These are phyloP conservation scores for Glaucopsyche alexis DNA, from an alignment of 2,888 invertebrate species.

Conservation along the genomic window DNA sequence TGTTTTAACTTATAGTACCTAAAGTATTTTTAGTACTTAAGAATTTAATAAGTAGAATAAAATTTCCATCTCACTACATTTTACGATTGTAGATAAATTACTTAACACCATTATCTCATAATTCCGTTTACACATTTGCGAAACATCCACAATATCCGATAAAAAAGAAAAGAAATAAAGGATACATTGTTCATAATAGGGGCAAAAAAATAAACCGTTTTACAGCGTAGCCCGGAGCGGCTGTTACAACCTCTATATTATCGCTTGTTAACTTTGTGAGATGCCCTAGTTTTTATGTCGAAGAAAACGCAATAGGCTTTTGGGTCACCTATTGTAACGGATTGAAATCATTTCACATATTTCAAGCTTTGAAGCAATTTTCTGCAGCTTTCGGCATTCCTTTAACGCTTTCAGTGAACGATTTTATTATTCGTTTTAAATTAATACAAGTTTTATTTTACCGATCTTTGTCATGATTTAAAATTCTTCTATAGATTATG, in stretches of 20 bases:
- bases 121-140: constrained; percentile 2
- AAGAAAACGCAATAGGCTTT: constrained; percentile 30
- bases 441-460: too few relatives aligned
- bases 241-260: constrained; percentile 35
- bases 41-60: too few relatives aligned
- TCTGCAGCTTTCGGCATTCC: not conserved
- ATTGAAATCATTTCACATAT: constrained; percentile 24
- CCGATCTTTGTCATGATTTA: not conserved
- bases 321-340: constrained; percentile 29
- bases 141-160: constrained; percentile 52
- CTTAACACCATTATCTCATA: not conserved
- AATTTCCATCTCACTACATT: too few relatives aligned
- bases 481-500: too few relatives aligned
- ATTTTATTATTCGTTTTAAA: too few relatives aligned
- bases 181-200: constrained; percentile 57
- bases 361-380: constrained; percentile 8
- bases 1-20: too few relatives aligned
- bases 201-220: constrained; percentile 56
- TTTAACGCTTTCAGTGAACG: not conserved
- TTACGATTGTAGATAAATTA: not conserved
- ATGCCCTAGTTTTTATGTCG: constrained; percentile 30
- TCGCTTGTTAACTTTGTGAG: constrained; percentile 30
- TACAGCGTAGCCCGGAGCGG: constrained; percentile 40
- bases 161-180: constrained; percentile 70
- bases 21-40: too few relatives aligned